phyloP scores from a whole-genome alignment of 2,888 invertebrate species.

The Erebia aethiops region DNA sequence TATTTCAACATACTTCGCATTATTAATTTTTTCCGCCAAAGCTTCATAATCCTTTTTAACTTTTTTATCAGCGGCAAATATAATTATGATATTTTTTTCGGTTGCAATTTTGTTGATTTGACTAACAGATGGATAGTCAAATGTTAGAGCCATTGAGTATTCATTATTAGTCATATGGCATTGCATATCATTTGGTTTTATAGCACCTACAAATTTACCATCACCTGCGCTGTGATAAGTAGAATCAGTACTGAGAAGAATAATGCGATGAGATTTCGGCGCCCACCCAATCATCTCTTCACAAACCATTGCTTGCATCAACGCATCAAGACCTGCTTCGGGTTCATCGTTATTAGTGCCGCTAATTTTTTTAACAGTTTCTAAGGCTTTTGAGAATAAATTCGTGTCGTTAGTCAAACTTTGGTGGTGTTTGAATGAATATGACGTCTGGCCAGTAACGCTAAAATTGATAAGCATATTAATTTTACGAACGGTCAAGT shows the following conservation, averaged over 20 bases:
- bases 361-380: not conserved
- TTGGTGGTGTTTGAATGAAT: constrained; percentile 87
- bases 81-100: constrained; percentile 88
- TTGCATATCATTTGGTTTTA: constrained; percentile 86
- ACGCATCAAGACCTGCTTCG: constrained; percentile 93
- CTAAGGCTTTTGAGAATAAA: constrained; percentile 63
- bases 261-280: constrained; percentile 85
- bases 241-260: constrained; percentile 91
- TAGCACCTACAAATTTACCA: constrained; percentile 87
- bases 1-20: constrained; percentile 84
- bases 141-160: constrained; percentile 78
- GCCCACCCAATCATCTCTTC: constrained; percentile 89
- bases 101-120: constrained; percentile 84
- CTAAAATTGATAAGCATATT: constrained; percentile 23
- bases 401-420: constrained; percentile 83
- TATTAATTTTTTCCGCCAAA: constrained; percentile 84
- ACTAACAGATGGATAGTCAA: constrained; percentile 92
- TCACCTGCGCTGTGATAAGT: constrained; percentile 92
- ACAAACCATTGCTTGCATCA: constrained; percentile 93
- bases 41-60: constrained; percentile 71
- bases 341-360: constrained; percentile 85
- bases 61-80: constrained; percentile 86
- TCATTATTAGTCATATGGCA: constrained; percentile 83
- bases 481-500: not conserved
- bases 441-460: constrained; percentile 32